Percentiles rank a stretch among this genome's conserved stretches.
These are phyloP conservation scores for Varanus salvator DNA, from an alignment of 2,113 vertebrate species.

Conservation along the genomic window DNA sequence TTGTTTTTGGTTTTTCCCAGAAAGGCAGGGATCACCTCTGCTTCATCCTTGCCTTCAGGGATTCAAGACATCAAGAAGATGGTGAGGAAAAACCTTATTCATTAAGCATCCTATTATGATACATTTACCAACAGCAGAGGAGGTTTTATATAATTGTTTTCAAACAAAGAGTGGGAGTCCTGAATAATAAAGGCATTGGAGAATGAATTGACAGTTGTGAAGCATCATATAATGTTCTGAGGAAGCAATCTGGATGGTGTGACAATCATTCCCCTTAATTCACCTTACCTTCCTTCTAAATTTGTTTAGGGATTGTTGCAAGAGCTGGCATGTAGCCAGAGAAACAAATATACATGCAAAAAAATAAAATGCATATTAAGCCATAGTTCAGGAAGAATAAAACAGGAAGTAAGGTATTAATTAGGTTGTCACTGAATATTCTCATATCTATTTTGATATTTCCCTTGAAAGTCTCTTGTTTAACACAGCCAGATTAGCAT, in stretches of 20 bases:
- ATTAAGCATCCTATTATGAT: slow-evolving; percentile 46
- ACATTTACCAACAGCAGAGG: slow-evolving; percentile 38
- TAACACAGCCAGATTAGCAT: neutral
- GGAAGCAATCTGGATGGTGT: slow-evolving; percentile 54
- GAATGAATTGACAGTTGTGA: slow-evolving; percentile 41
- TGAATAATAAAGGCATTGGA: slow-evolving; percentile 47
- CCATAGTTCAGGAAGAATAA: no score
- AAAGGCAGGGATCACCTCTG: neutral
- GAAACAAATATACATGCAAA: neutral
- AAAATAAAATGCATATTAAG: neutral
- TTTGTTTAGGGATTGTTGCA: slow-evolving; percentile 31
- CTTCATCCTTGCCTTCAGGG: slow-evolving; percentile 15
- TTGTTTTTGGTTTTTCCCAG: neutral
- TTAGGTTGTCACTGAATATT: neutral
- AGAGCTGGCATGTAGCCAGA: neutral
- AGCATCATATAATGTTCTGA: slow-evolving; percentile 7
- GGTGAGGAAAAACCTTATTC: slow-evolving; percentile 49
- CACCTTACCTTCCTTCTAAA: slow-evolving; percentile 42
- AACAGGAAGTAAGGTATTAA: neutral
- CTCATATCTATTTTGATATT: neutral
- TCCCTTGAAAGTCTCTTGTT: neutral
- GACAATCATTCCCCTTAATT: slow-evolving; percentile 56
- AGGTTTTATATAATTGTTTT: slow-evolving; percentile 45
- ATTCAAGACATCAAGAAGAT: slow-evolving; percentile 3
- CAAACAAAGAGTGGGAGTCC: slow-evolving; percentile 36